A percentile compares a stretch with the other conserved stretches of the same genome.
Conservation (phyloP, 2,113 vertebrate species). For the Beaufortia kweichowensis region DNA sequence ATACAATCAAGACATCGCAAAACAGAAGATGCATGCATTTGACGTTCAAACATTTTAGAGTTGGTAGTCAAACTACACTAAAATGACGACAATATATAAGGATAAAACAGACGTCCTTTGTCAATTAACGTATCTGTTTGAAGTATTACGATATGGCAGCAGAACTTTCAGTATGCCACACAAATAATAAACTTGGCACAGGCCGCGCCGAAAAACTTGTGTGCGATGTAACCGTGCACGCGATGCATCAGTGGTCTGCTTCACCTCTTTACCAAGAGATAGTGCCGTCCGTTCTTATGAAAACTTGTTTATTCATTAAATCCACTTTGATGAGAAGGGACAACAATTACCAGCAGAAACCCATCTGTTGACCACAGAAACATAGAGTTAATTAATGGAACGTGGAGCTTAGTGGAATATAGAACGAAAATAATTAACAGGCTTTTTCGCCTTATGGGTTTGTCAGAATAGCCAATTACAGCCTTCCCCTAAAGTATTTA, state of each 20-base stretch:
- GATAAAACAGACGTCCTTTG: neutral
- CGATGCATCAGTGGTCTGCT: constrained; percentile 23
- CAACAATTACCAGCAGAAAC: constrained; percentile 56
- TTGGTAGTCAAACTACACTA: neutral
- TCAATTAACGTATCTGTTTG: constrained; percentile 36
- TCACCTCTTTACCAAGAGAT: constrained; percentile 52
- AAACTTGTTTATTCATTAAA: constrained; percentile 58
- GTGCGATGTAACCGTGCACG: neutral
- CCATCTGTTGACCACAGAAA: constrained; percentile 68
- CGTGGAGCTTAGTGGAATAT: constrained; percentile 66
- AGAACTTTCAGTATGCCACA: constrained; percentile 2
- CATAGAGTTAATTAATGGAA: constrained; percentile 72
- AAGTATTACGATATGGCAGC: constrained; percentile 40
- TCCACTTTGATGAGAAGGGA: constrained; percentile 57
- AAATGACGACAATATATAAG: neutral
- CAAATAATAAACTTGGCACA: constrained; percentile 38
- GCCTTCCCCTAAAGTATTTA: constrained; percentile 19
- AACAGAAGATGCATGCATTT: neutral
- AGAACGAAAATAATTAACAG: constrained; percentile 62
- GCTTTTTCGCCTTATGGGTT: constrained; percentile 52
- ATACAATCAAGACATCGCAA: neutral
- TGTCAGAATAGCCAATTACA: constrained; percentile 46
- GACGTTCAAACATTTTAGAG: neutral
- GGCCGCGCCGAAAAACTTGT: constrained; percentile 2
- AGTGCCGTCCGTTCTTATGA: constrained; percentile 36